Evolutionary conservation across 2,888 invertebrate species (phyloP), one percentile per base, ranked within the genome.

Genomic region (Chironomus riparius): DNA sequence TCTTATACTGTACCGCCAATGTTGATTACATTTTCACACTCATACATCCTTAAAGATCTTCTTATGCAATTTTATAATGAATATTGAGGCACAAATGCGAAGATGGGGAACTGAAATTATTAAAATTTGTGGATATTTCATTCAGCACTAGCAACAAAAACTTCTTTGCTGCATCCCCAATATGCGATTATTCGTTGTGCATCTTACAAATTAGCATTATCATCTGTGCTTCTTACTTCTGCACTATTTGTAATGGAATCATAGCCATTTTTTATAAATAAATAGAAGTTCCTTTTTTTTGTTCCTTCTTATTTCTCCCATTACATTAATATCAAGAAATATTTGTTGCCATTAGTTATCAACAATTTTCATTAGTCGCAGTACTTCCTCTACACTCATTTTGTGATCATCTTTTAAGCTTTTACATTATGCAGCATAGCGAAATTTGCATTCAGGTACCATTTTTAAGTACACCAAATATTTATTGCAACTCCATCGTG

Each of bases 291-390:
- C 1, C 7, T 61, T 48, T 15, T 22, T 70, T 12, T 24, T 70
- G 50, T 22, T 22, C 24, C 56, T 70, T 47, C 22, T 22, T 24
- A 10, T 48, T 70, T 70, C 12, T 70, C n/a, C 72, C 72, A 72
- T 72, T 72, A 72, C 24, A n/a, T 15, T 72, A 56, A 72, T 72
- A 21, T 56, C n/a, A 56, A 56, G 56, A 18, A 56, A 4, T 56
- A 56, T 56, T 56, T 10, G 38, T 38, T 38, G 38, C 72, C 62
- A 72, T 72, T 72, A 28, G 61, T 72, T 72, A 72, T 61, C 72
- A 72, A 24, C 65, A 50, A 72, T 72, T 72, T 72, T 72, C 72
- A 72, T 72, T 72, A 62, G 72, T 72, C 65, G 65, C 65, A n/a
- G n/a, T n/a, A 65, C 22, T 15, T 65, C 21, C 56, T 38, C 38